A percentile compares a stretch with the other conserved stretches of the same genome.
These are phyloP conservation scores for Stenopsyche tienmushanensis DNA, from an alignment of 1,140 invertebrate species.

Conservation along the genomic window DNA sequence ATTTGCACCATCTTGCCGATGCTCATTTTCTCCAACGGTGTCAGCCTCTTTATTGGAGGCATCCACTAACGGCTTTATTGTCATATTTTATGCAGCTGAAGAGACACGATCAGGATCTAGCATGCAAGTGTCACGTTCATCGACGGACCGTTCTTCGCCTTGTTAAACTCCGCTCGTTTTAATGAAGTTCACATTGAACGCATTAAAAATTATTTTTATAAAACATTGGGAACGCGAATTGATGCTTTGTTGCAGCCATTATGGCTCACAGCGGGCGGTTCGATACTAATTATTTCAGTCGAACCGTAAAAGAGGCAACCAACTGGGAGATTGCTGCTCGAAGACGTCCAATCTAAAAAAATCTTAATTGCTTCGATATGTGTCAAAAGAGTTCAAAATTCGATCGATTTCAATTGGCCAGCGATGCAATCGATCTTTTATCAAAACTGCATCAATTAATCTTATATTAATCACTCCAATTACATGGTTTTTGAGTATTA, in stretches of 20 bases:
- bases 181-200: background rate
- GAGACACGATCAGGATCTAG: background rate
- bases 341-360: background rate
- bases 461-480: too few relatives aligned
- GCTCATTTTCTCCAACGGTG: background rate
- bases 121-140: background rate
- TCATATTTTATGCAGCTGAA: background rate
- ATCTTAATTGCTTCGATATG: background rate
- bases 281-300: slow-evolving; percentile 10
- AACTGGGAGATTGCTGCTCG: background rate
- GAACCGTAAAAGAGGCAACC: slow-evolving; percentile 13
- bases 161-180: background rate
- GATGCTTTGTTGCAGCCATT: slow-evolving; percentile 10
- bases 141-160: background rate
- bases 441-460: too few relatives aligned
- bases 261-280: background rate
- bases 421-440: too few relatives aligned
- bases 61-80: background rate
- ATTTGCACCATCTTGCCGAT: background rate
- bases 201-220: slow-evolving; percentile 6
- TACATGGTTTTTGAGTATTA: too few relatives aligned
- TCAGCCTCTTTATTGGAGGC: background rate
- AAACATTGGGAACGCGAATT: background rate
- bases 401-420: too few relatives aligned
- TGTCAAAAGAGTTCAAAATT: background rate